Conservation (phyloP, 2,113 vertebrate genomes). For the Clarias gariepinus region DNA sequence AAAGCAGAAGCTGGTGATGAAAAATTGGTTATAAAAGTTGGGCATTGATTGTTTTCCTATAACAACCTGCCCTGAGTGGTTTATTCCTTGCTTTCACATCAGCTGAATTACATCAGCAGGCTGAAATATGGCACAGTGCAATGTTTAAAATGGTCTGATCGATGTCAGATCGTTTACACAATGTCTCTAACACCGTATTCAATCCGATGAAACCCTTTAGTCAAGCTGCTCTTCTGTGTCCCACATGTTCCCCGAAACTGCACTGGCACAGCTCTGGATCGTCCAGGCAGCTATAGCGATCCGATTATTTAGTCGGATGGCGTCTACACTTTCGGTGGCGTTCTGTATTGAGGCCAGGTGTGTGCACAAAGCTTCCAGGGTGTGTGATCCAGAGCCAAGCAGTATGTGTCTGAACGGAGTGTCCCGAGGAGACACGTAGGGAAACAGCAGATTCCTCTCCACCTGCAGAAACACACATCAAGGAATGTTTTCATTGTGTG, state of each 20-base stretch:
- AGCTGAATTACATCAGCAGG: neutral
- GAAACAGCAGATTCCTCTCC: constrained; percentile 87
- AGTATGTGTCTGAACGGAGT: constrained; percentile 87
- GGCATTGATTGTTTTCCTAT: neutral
- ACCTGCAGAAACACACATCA: constrained; percentile 70
- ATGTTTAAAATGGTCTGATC: neutral
- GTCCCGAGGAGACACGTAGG: constrained; percentile 80
- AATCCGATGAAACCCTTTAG: neutral
- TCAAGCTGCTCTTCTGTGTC: constrained; percentile 77
- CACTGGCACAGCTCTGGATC: constrained; percentile 87
- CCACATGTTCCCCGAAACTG: constrained; percentile 87
- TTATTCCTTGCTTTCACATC: neutral
- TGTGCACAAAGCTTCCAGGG: constrained; percentile 75
- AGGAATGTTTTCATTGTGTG: neutral
- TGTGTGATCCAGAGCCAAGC: constrained; percentile 82
- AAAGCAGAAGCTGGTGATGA: neutral
- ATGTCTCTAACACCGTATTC: neutral
- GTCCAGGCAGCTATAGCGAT: constrained; percentile 89
- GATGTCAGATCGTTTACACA: neutral
- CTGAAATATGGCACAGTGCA: neutral
- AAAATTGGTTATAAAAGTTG: neutral
- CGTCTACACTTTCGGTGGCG: constrained; percentile 51
- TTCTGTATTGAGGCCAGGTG: constrained; percentile 68
- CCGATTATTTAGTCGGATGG: constrained; percentile 77
- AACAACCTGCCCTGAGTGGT: neutral